phyloP scores from a whole-genome alignment of 2,113 vertebrate genomes.

The Elgaria multicarinata region DNA sequence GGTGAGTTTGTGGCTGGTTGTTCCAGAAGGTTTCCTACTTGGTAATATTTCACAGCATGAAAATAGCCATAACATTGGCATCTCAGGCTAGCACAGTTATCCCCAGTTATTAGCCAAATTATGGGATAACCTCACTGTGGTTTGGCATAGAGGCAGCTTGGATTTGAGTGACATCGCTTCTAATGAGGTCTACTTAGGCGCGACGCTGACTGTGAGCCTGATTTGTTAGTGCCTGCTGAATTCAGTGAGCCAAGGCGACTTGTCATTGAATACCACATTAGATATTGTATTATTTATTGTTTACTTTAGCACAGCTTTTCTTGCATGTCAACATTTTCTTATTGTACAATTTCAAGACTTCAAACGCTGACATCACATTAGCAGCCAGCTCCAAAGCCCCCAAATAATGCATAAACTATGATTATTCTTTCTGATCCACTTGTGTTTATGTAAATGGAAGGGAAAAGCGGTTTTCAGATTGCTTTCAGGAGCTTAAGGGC shows the following conservation, averaged over 20 bases:
- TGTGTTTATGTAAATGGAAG: constrained; percentile 80
- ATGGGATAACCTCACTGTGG: neutral
- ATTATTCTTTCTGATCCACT: constrained; percentile 71
- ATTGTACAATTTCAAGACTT: constrained; percentile 42
- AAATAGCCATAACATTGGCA: constrained; percentile 31
- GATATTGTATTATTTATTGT: constrained; percentile 61
- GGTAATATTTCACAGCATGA: neutral
- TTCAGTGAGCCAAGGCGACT: neutral
- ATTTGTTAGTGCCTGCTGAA: constrained; percentile 51
- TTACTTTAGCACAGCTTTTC: constrained; percentile 30
- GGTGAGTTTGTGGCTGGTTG: neutral
- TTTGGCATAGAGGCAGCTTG: constrained; percentile 37
- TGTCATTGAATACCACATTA: constrained; percentile 14
- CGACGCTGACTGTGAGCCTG: constrained; percentile 46
- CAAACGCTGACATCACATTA: constrained; percentile 36
- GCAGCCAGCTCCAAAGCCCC: constrained; percentile 47
- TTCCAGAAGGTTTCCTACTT: neutral
- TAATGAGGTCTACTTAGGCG: constrained; percentile 33
- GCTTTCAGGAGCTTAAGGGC: constrained; percentile 80
- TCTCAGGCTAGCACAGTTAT: constrained; percentile 6
- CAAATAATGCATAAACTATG: constrained; percentile 61
- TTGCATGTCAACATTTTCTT: neutral
- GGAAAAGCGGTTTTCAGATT: constrained; percentile 77
- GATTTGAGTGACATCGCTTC: constrained; percentile 57
- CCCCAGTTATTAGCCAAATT: constrained; percentile 48